A percentile compares a stretch with the other conserved stretches of the same genome.
phyloP scores from a whole-genome alignment of 2,797 vertebrate genomes.

The Vespertilio murinus region DNA sequence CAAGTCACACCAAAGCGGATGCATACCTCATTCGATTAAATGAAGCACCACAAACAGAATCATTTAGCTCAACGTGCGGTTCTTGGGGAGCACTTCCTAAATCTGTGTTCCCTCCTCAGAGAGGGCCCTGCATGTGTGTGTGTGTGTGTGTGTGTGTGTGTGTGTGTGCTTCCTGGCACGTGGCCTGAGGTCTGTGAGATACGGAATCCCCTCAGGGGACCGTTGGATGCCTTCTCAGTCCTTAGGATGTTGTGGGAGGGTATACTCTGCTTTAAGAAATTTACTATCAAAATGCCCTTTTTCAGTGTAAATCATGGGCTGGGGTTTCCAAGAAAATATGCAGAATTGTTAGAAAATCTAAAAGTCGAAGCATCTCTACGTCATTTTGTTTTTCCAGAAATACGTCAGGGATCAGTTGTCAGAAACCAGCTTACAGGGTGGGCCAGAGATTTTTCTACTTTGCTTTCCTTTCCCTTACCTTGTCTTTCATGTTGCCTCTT shows the following conservation, averaged over 20 bases:
- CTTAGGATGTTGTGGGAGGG: neutral
- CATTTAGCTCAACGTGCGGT: conserved; percentile 37
- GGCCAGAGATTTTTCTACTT: neutral
- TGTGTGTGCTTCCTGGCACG: neutral
- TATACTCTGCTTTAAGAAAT: neutral
- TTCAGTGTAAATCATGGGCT: neutral
- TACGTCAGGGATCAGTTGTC: neutral
- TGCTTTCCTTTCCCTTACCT: neutral
- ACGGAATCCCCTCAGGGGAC: neutral
- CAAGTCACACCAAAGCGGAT: conserved; percentile 62
- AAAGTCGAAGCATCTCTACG: neutral
- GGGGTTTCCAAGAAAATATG: neutral
- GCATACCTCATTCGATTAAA: conserved; percentile 71
- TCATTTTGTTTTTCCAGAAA: conserved; percentile 4
- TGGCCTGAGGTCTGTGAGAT: neutral
- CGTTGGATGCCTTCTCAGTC: neutral
- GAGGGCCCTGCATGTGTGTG: neutral
- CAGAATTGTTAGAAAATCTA: neutral
- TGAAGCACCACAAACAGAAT: conserved; percentile 72
- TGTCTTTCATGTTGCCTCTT: neutral
- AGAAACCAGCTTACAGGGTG: neutral
- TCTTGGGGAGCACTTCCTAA: conserved; percentile 50
- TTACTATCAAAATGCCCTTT: neutral
- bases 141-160: too few relatives aligned
- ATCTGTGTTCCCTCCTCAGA: conserved; percentile 12